Base-by-base conservation (phyloP, 1,140 invertebrate species). In the Mamestra configurata region DNA sequence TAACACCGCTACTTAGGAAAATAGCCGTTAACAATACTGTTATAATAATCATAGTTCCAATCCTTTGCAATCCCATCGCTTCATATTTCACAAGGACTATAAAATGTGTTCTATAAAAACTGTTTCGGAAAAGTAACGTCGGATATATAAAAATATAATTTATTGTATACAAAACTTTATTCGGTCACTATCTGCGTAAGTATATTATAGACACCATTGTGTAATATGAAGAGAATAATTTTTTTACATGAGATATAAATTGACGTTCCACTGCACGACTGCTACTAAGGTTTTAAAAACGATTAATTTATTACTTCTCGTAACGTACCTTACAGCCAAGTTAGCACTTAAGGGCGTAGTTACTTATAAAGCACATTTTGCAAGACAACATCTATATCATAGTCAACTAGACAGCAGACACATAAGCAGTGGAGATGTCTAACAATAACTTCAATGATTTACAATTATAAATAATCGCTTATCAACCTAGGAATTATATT, bases 1-100 rank as follows among this genome's bases (percentile, higher is more conserved):
- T 86, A 87, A 92, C 84, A 90, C 79, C 83, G 84, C 87, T 92
- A 90, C 82, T 84, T 88, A 90, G 86, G 83, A 90, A 90, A 88
- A 90, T 90, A 90, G 87, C 88, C 82, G 77, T 87, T 83, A 79
- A 86, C 84, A 89, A 86, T 86, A 84, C 84, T 89, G 84, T 80
- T 78, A 59, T 76, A 80, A 82, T 79, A 82, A 82, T 79, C 59
- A 79, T 71, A 70, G 53, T 82, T 81, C 53, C 70, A 71, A 77
- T 82, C 61, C 61, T 75, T 61, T 77, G 71, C 66, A 73, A 70
- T 76, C 72, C 70, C 35, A 75, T 82, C 76, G 77, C 55, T 79
- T 82, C 73, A 82, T 81, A 81, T 76, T 79, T 77, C 81, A 77
- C 75, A 80, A 79, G 24, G 35, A 75, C 76, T 81, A 71, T 77